Base-by-base conservation (phyloP, 2,888 invertebrate species). In the Eumacrocentrus americanus region DNA sequence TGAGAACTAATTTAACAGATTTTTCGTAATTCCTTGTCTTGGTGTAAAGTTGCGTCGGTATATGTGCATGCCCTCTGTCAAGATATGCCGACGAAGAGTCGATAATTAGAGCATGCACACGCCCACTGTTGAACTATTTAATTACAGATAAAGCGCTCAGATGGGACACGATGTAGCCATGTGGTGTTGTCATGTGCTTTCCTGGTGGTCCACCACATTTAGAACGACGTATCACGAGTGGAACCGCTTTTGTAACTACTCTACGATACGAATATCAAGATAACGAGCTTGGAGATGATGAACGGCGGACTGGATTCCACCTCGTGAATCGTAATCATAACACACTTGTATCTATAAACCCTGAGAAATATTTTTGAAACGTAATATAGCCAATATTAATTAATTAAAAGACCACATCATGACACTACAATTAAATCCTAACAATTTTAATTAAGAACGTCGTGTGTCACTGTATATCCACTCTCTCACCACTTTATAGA, bases 201-300 rank as follows among this genome's bases (percentile, higher is more conserved):
- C 63, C 65, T 56, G 67, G 69, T 68, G 67, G 67, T 68, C 68
- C 76, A 74, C 69, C 73, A 73, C 70, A 75, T 75, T 75, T 75
- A 75, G 76, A 75, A 64, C 57, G 44, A 63, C 57, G 57, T n/a
- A n/a, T n/a, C n/a, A n/a, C 46, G 50, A 52, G 42, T n/a, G 42
- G 18, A 20, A 20, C 37, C 48, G 44, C 48, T 46, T 57, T 52
- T 53, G 50, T 42, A 47, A 48, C 58, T 60, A 62, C 60, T 59
- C 46, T 22, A 40, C 53, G 60, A 60, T 61, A 53, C 64, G 61
- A 42, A 72, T 69, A 70, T 75, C 72, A 70, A 70, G 75, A 75
- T 77, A 74, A 75, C 72, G 70, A 72, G 71, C 70, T 66, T 70
- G 70, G 65, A 70, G 75, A 77, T 72, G 66, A 69, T 73, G 69